Evolutionary conservation across 2,797 vertebrate species (phyloP).

Genomic region (Apogon talboti): DNA sequence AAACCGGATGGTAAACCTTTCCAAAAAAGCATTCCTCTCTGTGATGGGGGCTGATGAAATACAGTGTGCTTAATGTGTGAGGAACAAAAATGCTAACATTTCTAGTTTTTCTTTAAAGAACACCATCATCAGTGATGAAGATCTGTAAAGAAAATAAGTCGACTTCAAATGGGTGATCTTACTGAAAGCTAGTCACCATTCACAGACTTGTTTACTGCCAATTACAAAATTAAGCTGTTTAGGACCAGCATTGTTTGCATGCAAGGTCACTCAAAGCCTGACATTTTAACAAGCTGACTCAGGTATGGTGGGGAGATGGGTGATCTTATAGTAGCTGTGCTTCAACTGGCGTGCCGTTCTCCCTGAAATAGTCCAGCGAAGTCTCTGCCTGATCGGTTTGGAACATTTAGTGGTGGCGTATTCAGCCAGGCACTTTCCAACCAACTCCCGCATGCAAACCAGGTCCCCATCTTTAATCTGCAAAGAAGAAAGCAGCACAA

Average conservation of each 20-base stretch:
- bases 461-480: slow-evolving; percentile 91
- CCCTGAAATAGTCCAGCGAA: slow-evolving; percentile 96
- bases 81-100: background rate
- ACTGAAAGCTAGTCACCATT: slow-evolving; percentile 11
- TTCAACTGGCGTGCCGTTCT: slow-evolving; percentile 93
- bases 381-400: slow-evolving; percentile 90
- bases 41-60: slow-evolving; percentile 49
- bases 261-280: slow-evolving; percentile 35
- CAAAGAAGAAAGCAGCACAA: background rate
- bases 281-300: slow-evolving; percentile 85
- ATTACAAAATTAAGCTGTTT: slow-evolving; percentile 9
- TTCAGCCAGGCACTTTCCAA: slow-evolving; percentile 93
- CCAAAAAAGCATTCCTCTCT: slow-evolving; percentile 56
- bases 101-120: slow-evolving; percentile 71
- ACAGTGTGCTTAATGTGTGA: slow-evolving; percentile 30
- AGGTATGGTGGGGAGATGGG: slow-evolving; percentile 96
- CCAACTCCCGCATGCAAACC: slow-evolving; percentile 89
- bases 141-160: slow-evolving; percentile 72
- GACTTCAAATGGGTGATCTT: slow-evolving; percentile 28
- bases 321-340: slow-evolving; percentile 94
- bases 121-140: slow-evolving; percentile 67
- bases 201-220: slow-evolving; percentile 1
- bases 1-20: slow-evolving; percentile 57
- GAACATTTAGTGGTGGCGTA: slow-evolving; percentile 93
- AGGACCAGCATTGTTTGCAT: slow-evolving; percentile 18